Percentiles rank a stretch among this genome's conserved stretches.
phyloP scores from a whole-genome alignment of 1,140 invertebrate genomes.

The Meloidogyne hapla region DNA sequence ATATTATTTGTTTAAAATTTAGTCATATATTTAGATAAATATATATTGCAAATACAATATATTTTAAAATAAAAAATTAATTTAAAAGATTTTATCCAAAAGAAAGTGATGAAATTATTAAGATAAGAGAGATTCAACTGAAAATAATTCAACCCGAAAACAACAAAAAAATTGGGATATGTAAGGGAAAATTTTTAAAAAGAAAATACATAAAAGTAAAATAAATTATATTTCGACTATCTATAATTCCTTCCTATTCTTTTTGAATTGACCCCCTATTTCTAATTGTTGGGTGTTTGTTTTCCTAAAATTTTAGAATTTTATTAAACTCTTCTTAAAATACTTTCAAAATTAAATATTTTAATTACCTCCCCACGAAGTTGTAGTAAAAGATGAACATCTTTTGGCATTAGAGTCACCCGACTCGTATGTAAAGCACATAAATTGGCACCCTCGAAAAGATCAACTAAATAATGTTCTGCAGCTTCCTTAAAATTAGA shows the following conservation, averaged over 20 bases:
- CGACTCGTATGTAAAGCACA: not conserved
- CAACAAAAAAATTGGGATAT: too few relatives aligned
- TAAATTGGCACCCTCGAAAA: slow-evolving; percentile 11
- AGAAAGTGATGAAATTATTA: too few relatives aligned
- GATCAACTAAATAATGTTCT: not conserved
- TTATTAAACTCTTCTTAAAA: too few relatives aligned
- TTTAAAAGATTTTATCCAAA: too few relatives aligned
- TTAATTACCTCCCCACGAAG: not conserved
- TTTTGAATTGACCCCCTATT: not conserved
- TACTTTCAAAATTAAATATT: not conserved
- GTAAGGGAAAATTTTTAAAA: not conserved
- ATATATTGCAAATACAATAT: not conserved
- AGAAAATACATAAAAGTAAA: not conserved
- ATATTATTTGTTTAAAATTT: not conserved
- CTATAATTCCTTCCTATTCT: too few relatives aligned
- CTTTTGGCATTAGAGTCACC: slow-evolving; percentile 1
- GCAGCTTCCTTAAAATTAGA: not conserved
- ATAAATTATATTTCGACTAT: not conserved
- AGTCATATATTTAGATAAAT: not conserved
- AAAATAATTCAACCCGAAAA: too few relatives aligned
- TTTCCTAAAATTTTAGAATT: not conserved
- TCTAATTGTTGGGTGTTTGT: not conserved
- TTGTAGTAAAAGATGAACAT: not conserved
- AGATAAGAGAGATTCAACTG: too few relatives aligned
- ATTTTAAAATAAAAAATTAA: too few relatives aligned